A percentile compares a stretch with the other conserved stretches of the same genome.
phyloP scores from a whole-genome alignment of 2,888 invertebrate species.

The Halictus ligatus region DNA sequence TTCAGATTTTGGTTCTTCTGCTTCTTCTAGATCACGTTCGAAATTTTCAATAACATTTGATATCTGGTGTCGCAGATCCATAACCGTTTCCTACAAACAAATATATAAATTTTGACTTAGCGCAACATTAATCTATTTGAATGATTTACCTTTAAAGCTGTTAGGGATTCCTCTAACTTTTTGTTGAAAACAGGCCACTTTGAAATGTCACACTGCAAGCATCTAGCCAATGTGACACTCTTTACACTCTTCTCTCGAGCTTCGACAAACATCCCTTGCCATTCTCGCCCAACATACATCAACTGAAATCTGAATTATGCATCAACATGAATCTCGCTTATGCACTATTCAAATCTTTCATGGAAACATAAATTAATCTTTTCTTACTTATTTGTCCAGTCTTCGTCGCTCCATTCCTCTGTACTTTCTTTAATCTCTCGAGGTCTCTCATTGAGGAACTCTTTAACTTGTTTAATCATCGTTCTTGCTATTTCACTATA shows the following conservation, averaged over 20 bases:
- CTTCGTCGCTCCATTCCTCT: slow-evolving; percentile 72
- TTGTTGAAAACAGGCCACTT: slow-evolving; percentile 85
- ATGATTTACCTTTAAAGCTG: slow-evolving; percentile 85
- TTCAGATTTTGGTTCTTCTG: slow-evolving; percentile 86
- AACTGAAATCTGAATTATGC: slow-evolving; percentile 85
- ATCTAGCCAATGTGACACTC: slow-evolving; percentile 92
- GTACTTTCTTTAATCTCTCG: slow-evolving; percentile 77
- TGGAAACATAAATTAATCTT: slow-evolving; percentile 29
- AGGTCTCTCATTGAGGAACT: slow-evolving; percentile 84
- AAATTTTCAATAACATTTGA: slow-evolving; percentile 86
- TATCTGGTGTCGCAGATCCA: slow-evolving; percentile 86
- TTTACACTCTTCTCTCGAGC: slow-evolving; percentile 92
- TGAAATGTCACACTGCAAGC: slow-evolving; percentile 89
- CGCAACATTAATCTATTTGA: slow-evolving; percentile 25
- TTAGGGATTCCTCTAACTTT: slow-evolving; percentile 88
- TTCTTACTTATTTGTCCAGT: slow-evolving; percentile 69
- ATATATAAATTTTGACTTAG: slow-evolving; percentile 28
- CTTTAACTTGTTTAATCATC: slow-evolving; percentile 85
- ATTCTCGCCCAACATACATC: slow-evolving; percentile 90
- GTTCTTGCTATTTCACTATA: slow-evolving; percentile 85
- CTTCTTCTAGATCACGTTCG: slow-evolving; percentile 85
- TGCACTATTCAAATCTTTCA: slow-evolving; percentile 10
- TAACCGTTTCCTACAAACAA: slow-evolving; percentile 85
- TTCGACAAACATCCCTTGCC: slow-evolving; percentile 92
- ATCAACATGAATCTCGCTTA: slow-evolving; percentile 49